Base-by-base conservation (phyloP, 1,140 invertebrate genomes). In the Eurosta solidaginis region DNA sequence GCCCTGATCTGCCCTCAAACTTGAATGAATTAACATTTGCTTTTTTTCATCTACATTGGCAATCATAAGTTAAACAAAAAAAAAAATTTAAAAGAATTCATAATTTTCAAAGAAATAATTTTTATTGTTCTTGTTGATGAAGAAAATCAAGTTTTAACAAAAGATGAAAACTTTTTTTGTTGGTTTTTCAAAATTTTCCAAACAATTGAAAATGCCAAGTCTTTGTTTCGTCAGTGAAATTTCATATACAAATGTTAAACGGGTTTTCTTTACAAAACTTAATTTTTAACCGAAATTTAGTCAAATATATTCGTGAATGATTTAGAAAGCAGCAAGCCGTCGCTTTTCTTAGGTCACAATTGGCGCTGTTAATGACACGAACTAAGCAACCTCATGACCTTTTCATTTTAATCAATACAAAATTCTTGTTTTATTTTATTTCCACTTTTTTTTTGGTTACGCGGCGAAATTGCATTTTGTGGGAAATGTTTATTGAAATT, bases 41-140 rank as follows among this genome's bases (percentile, higher is more conserved):
- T 68, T 68, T 36, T 42, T 17, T 33, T 63, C 25, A 14, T 10
- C 54, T 36, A 17, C 4, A 68, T 68, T 68, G 6, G 5, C 27
- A 42, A 68, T 68, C 6, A 68, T 36, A n/a, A n/a, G n/a, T n/a
- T n/a, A n/a, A n/a, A n/a, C n/a, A n/a, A n/a, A n/a, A n/a, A n/a
- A n/a, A n/a, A n/a, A n/a, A n/a, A n/a, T n/a, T n/a, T 7, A 40
- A 20, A 68, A 22, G 20, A 40, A 20, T 40, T 68, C 36, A 68
- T 68, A 68, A 68, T 68, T 68, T 68, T 5, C 59, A 68, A 40
- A 68, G 59, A 68, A 68, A 68, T 68, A 33, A 68, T 68, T 42
- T n/a, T 29, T 33, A 68, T 68, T 68, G 59, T 68, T 68, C 59
- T 25, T 33, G 59, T 68, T 68, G 59, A 20, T 68, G 59, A 40